Conservation (phyloP, 1,140 invertebrate genomes). For the Periplaneta americana region DNA sequence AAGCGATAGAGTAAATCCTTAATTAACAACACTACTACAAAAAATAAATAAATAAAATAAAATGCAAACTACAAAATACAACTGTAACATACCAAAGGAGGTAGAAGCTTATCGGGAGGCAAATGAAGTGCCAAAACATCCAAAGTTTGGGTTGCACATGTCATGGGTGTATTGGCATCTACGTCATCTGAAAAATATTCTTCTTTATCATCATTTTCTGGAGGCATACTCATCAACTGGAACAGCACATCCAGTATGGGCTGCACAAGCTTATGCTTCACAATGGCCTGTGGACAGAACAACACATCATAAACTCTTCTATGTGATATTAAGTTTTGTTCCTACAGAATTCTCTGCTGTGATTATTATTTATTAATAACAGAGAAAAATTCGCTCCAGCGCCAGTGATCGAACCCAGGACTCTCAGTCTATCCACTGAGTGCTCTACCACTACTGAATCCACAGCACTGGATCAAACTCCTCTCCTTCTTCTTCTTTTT, state of each 20-base stretch:
- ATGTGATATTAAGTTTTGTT: too few relatives aligned
- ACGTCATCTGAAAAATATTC: constrained; percentile 54
- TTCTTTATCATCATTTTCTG: constrained; percentile 53
- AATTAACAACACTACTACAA: too few relatives aligned
- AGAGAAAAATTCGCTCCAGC: too few relatives aligned
- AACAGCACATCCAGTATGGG: constrained; percentile 66
- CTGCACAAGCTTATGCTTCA: constrained; percentile 67
- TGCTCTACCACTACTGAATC: too few relatives aligned
- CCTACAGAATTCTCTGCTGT: too few relatives aligned
- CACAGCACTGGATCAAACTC: too few relatives aligned
- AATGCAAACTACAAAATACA: constrained; percentile 15
- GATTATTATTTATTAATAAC: too few relatives aligned
- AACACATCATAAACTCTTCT: too few relatives aligned
- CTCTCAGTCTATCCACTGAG: too few relatives aligned
- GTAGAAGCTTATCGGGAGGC: constrained; percentile 70
- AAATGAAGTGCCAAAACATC: constrained; percentile 71
- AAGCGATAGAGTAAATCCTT: too few relatives aligned
- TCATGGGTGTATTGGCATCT: constrained; percentile 52
- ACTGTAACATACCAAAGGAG: constrained; percentile 49
- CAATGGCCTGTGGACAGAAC: constrained; percentile 47
- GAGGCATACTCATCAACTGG: constrained; percentile 54
- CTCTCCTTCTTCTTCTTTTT: too few relatives aligned
- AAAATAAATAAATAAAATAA: constrained; percentile 5
- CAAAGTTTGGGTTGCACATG: constrained; percentile 64
- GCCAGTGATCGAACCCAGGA: too few relatives aligned